phyloP scores from a whole-genome alignment of 2,797 vertebrate genomes.

The Hylomyscus alleni region DNA sequence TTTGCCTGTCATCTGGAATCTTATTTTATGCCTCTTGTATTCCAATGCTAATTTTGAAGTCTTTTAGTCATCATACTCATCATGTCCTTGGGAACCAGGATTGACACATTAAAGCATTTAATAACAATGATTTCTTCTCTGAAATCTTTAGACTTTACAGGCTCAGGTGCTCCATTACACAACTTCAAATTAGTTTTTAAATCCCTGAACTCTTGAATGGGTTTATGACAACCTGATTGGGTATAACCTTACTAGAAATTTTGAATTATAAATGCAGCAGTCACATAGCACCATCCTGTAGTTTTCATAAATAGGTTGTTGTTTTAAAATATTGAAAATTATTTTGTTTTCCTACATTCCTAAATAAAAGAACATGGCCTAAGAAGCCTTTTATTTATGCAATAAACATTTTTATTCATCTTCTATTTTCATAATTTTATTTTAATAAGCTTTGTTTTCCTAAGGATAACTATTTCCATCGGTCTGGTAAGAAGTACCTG shows the following conservation, averaged over 20 bases:
- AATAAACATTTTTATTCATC: neutral
- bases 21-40: slow-evolving; percentile 29
- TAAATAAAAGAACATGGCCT: slow-evolving; percentile 24
- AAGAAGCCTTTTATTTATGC: neutral
- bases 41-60: slow-evolving; percentile 26
- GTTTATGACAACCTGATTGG: slow-evolving; percentile 20
- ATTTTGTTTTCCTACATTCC: slow-evolving; percentile 16
- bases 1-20: slow-evolving; percentile 44
- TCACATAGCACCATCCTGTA: neutral
- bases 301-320: slow-evolving; percentile 43
- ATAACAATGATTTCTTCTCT: slow-evolving; percentile 59
- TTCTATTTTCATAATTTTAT: slow-evolving; percentile 53
- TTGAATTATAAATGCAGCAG: slow-evolving; percentile 3
- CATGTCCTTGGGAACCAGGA: slow-evolving; percentile 53
- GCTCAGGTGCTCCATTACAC: neutral
- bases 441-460: slow-evolving; percentile 66
- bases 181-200: slow-evolving; percentile 65
- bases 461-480: slow-evolving; percentile 36
- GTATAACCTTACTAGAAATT: slow-evolving; percentile 41
- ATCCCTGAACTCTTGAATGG: slow-evolving; percentile 1
- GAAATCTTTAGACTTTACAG: neutral
- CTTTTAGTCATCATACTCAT: slow-evolving; percentile 34
- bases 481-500: slow-evolving; percentile 34
- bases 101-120: slow-evolving; percentile 56
- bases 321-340: slow-evolving; percentile 43